Base-by-base conservation (phyloP, 1,140 invertebrate genomes). In the Diorhabda sublineata region DNA sequence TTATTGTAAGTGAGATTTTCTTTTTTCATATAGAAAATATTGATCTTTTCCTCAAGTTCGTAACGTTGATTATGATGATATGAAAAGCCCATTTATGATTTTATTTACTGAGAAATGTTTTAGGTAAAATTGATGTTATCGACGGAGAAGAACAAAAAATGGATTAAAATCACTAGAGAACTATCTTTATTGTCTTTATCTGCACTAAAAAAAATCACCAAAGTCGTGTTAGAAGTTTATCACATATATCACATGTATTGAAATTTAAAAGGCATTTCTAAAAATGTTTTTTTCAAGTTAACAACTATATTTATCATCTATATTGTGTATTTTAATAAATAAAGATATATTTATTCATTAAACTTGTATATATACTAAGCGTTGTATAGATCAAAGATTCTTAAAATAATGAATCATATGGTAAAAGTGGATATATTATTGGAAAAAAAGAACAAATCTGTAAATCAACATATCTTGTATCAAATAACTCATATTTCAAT, bases 61-160 rank as follows among this genome's bases (percentile, higher is more conserved):
- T 26, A 26, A 26, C 26, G 26, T 26, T 26, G 26, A 26, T 26
- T 26, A 26, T 26, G 26, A 26, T 26, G 26, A 26, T 26, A 26
- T 26, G 26, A 26, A 26, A 26, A 26, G 26, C 26, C 26, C 26
- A 26, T 26, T 26, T 26, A 26, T 26, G 26, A 26, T 26, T 26
- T 26, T 26, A 26, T 26, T 26, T 26, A 26, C 26, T 26, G 26
- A 26, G 2, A 52, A 3, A 6, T 52, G 47, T 8, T 52, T 52
- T 52, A 52, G 47, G 47, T 52, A 3, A 74, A 81, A 45, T 73
- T 81, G 45, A 78, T 81, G 72, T 66, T 81, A 42, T 71, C 76
- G 5, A 75, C 72, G 68, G 78, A 76, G 72, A 75, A 76, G 57
- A 72, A 76, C 43, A 69, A 72, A 11, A 64, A 59, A 41, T 78